These are phyloP conservation scores for Gnatocerus cornutus DNA, from an alignment of 2,888 invertebrate genomes.

Conservation along the genomic window DNA sequence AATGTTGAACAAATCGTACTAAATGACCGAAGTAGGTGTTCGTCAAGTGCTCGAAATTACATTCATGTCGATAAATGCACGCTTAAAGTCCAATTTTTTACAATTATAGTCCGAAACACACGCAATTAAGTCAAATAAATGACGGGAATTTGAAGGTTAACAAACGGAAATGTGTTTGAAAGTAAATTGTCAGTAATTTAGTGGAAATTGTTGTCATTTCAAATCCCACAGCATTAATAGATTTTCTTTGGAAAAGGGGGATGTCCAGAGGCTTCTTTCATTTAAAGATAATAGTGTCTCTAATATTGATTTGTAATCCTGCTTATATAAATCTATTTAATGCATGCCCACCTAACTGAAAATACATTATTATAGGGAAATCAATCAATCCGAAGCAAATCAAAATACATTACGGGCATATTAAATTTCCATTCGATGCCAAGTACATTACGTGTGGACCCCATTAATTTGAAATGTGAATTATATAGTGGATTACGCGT, in stretches of 20 bases:
- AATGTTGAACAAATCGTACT: conserved; percentile 54
- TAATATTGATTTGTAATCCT: conserved; percentile 52
- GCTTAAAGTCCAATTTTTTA: conserved; percentile 49
- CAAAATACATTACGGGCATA: conserved; percentile 51
- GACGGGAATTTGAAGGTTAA: conserved; percentile 49
- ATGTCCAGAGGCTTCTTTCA: conserved; percentile 29
- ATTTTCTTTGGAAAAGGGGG: conserved; percentile 13
- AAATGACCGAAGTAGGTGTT: conserved; percentile 52
- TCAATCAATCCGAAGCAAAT: conserved; percentile 51
- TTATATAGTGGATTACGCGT: conserved; percentile 21
- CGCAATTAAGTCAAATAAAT: conserved; percentile 49
- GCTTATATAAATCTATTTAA: conserved; percentile 52
- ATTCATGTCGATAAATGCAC: conserved; percentile 46
- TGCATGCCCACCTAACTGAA: conserved; percentile 46
- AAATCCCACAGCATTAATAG: conserved; percentile 24
- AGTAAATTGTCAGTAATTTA: conserved; percentile 50
- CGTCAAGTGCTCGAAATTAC: conserved; percentile 45
- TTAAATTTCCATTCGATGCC: conserved; percentile 49
- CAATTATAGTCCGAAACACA: conserved; percentile 44
- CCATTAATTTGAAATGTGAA: conserved; percentile 35
- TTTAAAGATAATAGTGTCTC: conserved; percentile 47
- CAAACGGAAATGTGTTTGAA: conserved; percentile 50
- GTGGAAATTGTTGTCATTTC: conserved; percentile 47
- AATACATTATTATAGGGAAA: conserved; percentile 50
- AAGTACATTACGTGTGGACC: conserved; percentile 31